Conservation (phyloP, 2,113 vertebrate species). For the Cacatua alba region DNA sequence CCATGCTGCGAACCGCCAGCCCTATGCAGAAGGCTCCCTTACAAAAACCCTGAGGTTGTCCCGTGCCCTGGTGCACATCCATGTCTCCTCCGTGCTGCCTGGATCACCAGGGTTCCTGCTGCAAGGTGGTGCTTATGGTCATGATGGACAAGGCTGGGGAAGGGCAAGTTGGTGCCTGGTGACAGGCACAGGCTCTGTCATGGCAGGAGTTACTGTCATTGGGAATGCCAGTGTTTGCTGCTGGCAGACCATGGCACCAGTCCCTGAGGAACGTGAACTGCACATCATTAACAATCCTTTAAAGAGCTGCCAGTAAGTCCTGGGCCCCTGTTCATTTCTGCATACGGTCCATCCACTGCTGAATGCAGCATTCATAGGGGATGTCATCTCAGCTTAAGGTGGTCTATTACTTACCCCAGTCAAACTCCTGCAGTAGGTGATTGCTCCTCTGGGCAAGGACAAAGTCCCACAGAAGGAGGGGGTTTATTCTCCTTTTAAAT, state of each 20-base stretch:
- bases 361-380: conserved; percentile 5
- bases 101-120: rapidly evolving
- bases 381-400: conserved; percentile 9
- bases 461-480: background rate
- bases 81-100: background rate
- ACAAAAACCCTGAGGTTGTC: background rate
- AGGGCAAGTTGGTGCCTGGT: background rate
- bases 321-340: background rate
- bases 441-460: background rate
- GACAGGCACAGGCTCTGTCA: background rate
- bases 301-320: conserved; percentile 43
- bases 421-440: background rate
- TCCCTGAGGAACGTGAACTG: conserved; percentile 10
- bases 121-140: background rate
- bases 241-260: conserved; percentile 37
- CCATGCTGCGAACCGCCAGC: background rate
- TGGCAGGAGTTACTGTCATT: background rate
- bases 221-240: background rate
- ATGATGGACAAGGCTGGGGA: background rate
- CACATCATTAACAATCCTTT: conserved; percentile 41
- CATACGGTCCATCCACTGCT: background rate
- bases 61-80: background rate
- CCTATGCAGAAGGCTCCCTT: background rate
- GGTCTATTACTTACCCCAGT: background rate
- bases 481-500: conserved; percentile 4